Evolutionary conservation across 2,113 vertebrate genomes (phyloP), one percentile per base, ranked within the genome.

Genomic region (Rattus rattus): DNA sequence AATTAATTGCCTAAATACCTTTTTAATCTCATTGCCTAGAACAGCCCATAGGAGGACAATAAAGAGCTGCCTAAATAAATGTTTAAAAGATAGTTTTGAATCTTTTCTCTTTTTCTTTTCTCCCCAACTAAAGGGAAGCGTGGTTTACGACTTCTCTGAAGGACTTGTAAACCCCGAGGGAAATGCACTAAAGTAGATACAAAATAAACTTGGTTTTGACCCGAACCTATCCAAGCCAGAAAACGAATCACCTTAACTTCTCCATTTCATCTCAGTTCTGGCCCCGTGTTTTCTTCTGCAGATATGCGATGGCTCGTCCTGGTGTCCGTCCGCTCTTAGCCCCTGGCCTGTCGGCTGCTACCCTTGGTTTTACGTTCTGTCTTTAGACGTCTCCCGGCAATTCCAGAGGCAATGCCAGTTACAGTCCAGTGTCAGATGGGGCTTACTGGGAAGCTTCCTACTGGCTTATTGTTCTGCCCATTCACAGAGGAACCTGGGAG

Each of bases 1-100:
- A 97, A 98, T 97, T 94, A 98, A 98, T 95, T 88, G 90, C 94
- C 95, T 97, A 98, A 86, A 96, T 97, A 98, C 24, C 26, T 97
- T 96, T 95, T 95, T 96, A 43, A 98, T 87, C 49, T 94, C 90
- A 90, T 87, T 98, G 93, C 90, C 91, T 94, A 72, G 72, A 98
- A 94, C 7, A 97, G 90, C 90, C 96, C 92, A 97, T 96, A 26
- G 1, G 95, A 39, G 97, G 81, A 97, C 90, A 79, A 97, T 92
- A 96, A 98, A 97, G 94, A 97, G 11, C 81, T 73, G 17, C 79
- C 95, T 96, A 97, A 95, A 96, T 89, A 92, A 97, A 96, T 0
- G 0, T 96, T 92, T 96, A 56, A 96, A 98, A 97, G 95, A 28
- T 88, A 93, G 90, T 12, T 79, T 94, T 80, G 63, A 84, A 70